phyloP scores from a whole-genome alignment of 1,140 invertebrate genomes.

The Chlorops oryzae region DNA sequence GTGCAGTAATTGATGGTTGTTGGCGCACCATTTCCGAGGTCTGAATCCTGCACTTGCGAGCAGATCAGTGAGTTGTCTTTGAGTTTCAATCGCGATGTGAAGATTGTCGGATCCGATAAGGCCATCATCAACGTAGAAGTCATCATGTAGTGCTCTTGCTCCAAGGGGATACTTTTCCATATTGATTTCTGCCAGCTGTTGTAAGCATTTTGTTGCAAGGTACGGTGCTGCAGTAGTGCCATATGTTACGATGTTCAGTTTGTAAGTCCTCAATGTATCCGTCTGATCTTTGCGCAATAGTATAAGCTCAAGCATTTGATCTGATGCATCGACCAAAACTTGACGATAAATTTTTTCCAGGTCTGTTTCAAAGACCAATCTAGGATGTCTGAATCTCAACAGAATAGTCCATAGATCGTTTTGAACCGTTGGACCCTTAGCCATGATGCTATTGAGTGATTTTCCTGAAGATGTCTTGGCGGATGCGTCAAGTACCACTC shows the following conservation, averaged over 20 bases:
- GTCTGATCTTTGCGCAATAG: constrained; percentile 31
- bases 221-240: constrained; percentile 38
- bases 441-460: background rate
- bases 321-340: constrained; percentile 16
- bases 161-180: constrained; percentile 18
- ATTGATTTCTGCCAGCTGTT: constrained; percentile 27
- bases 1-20: too few species aligned
- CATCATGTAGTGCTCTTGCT: background rate
- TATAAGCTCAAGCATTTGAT: constrained; percentile 32
- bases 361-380: constrained; percentile 18
- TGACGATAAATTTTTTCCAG: constrained; percentile 24
- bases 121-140: constrained; percentile 4
- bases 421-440: background rate
- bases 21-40: constrained; percentile 7
- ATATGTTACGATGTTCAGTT: constrained; percentile 27
- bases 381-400: constrained; percentile 12
- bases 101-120: background rate
- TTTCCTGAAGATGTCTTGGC: background rate
- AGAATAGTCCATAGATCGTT: background rate
- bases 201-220: too few species aligned
- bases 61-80: background rate
- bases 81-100: background rate
- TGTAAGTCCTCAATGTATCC: constrained; percentile 6
- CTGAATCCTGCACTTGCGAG: background rate
- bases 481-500: constrained; percentile 23